Base-by-base conservation (phyloP, 2,797 vertebrate species). In the Bucorvus abyssinicus region DNA sequence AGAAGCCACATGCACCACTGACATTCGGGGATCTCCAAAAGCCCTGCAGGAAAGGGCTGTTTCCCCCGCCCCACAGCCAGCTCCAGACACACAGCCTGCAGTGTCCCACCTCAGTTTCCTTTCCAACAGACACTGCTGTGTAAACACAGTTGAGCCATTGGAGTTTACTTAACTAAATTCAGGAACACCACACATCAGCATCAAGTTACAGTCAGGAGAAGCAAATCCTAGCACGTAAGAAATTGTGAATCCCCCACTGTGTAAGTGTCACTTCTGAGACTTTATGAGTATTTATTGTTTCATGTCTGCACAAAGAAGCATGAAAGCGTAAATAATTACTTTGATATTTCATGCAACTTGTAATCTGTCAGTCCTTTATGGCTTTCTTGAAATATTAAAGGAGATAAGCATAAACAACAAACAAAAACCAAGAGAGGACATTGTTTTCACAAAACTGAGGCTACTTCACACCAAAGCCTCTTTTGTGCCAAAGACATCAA, bases 281-380 rank as follows among this genome's bases (percentile, higher is more conserved):
- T 86, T 90, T 86, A 88, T n/a, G 65, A 73, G 57, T 78, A 86
- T 94, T 95, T 95, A 94, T 95, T 84, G 76, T 78, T 57, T 81
- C 44, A 19, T 4, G 53, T 29, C 93, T 84, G 57, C 88, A 85
- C 57, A 86, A 86, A 91, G 84, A 47, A 70, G 77, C 93, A 80
- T 34, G 75, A 30, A 85, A 94, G 92, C 64, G 69, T 80, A 92
- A 94, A 89, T 85, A 95, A 95, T 94, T 73, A 83, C 95, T 77
- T 21, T 27, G 68, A 38, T 94, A 90, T 94, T 92, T 97, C 92
- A 91, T 40, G 55, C 42, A 87, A 75, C 73, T 91, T 57, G 73
- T 91, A 91, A 91, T 83, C 87, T 86, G 92, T 81, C 90, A 89
- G 71, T 64, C 42, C 87, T 91, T 95, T 71, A 69, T 34, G 63